Base-by-base conservation (phyloP, 2,113 vertebrate genomes). In the Oreochromis spilurus region DNA sequence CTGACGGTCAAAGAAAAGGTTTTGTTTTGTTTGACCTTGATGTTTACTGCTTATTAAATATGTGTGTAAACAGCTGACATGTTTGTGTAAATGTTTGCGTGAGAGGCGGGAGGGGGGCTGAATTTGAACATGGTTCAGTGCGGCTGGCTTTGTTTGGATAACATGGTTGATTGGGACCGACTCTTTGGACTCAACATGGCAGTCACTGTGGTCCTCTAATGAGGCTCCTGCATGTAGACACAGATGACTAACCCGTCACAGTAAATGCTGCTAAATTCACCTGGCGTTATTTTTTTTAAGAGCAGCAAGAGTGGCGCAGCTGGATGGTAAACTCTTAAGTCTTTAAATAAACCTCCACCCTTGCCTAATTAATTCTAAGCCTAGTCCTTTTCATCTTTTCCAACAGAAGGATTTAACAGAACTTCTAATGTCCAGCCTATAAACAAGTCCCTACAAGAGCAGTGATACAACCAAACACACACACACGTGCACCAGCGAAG, bases 1-100 rank as follows among this genome's bases (percentile, higher is more conserved):
- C 50, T 11, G 26, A 21, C 5, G 34, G 21, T 48, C 52, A 83
- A 79, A 83, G 58, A 86, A 81, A 91, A 65, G 2, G n/a, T 78
- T 84, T 91, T 87, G 70, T 93, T 92, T 92, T 88, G 40, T 87
- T 82, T 83, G 85, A 84, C 70, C 81, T 85, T 52, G 72, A 29
- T 90, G 84, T 90, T 92, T 88, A 43, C 60, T 85, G 79, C 77
- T 81, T 78, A 85, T 91, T 87, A 84, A 83, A 29, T 60, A 21
- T 84, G 43, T 87, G 52, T 79, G 48, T 43, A 81, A 91, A 81
- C 79, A 82, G n/a, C 82, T 89, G 80, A 54, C 65, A 70, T 92
- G 65, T 88, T 81, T 92, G 81, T 84, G 54, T 11, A 52, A 31
- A 75, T 84, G 24, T 48, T 9, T 85, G 62, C n/a, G 12, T 60